A percentile compares a stretch with the other conserved stretches of the same genome.
These are phyloP conservation scores for Macroglossus sobrinus DNA, from an alignment of 2,113 vertebrate species.

Conservation along the genomic window DNA sequence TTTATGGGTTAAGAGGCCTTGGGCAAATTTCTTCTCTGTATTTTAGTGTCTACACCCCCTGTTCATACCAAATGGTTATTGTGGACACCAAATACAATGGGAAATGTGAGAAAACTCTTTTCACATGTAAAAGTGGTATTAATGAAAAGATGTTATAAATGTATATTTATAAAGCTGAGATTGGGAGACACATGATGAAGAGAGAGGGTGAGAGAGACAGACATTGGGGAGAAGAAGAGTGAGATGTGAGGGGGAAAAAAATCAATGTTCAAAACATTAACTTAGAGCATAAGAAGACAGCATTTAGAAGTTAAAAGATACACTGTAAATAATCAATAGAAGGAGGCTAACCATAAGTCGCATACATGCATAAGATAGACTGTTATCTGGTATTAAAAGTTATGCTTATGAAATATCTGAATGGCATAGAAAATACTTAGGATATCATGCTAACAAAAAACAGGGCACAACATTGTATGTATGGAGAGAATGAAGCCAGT, in stretches of 20 bases:
- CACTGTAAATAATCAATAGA: background rate
- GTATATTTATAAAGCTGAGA: background rate
- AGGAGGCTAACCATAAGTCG: background rate
- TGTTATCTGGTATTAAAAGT: background rate
- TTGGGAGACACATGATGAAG: background rate
- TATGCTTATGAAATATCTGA: background rate
- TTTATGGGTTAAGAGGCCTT: background rate
- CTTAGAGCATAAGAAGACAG: background rate
- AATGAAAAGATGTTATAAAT: background rate
- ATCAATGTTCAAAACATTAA: background rate
- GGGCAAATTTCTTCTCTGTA: background rate
- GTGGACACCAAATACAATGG: background rate
- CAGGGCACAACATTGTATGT: background rate
- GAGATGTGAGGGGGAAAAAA: background rate
- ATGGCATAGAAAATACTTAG: background rate
- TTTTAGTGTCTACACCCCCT: background rate
- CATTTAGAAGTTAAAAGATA: background rate
- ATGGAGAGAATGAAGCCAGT: background rate
- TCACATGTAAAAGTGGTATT: background rate
- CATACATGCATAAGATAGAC: background rate
- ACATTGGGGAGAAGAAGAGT: background rate
- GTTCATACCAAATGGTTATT: background rate
- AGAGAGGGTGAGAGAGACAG: background rate
- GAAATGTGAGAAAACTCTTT: background rate
- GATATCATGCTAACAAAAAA: background rate